Percentiles rank a stretch among this genome's conserved stretches.
phyloP scores from a whole-genome alignment of 2,797 vertebrate genomes.

The Liparis tanakae region DNA sequence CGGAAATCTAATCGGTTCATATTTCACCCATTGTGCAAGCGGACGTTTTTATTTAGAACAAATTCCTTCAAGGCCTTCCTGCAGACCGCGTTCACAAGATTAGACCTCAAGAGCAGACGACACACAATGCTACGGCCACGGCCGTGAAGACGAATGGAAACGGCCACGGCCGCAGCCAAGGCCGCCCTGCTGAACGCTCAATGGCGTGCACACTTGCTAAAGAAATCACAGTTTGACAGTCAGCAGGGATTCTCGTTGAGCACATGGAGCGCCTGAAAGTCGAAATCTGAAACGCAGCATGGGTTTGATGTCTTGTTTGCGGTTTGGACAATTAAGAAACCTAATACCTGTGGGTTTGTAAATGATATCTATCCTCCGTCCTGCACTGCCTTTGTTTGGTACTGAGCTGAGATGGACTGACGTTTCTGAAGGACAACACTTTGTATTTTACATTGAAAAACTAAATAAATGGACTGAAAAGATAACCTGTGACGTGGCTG shows the following conservation, averaged over 20 bases:
- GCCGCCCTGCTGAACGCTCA: too few species aligned
- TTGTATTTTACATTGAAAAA: background rate
- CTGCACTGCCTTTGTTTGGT: background rate
- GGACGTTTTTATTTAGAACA: background rate
- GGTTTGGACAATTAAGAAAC: conserved; percentile 12
- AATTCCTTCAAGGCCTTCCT: background rate
- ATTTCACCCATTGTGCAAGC: too few species aligned
- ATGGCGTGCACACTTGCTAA: too few species aligned
- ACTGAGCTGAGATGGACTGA: background rate
- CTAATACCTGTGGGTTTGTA: background rate
- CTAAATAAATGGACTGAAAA: background rate
- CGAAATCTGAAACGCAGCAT: background rate
- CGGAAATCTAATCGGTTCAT: background rate
- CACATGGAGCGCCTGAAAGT: too few species aligned
- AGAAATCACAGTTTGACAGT: too few species aligned
- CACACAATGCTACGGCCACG: background rate
- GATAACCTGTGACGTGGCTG: background rate
- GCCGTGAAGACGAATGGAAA: too few species aligned
- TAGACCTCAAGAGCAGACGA: background rate
- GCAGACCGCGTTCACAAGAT: background rate
- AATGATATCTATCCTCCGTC: conserved; percentile 1
- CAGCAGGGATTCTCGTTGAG: too few species aligned
- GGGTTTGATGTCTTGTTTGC: background rate
- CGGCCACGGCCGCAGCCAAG: too few species aligned
- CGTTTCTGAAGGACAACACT: background rate